Base-by-base conservation (phyloP, 2,797 vertebrate species). In the Salmo trutta region DNA sequence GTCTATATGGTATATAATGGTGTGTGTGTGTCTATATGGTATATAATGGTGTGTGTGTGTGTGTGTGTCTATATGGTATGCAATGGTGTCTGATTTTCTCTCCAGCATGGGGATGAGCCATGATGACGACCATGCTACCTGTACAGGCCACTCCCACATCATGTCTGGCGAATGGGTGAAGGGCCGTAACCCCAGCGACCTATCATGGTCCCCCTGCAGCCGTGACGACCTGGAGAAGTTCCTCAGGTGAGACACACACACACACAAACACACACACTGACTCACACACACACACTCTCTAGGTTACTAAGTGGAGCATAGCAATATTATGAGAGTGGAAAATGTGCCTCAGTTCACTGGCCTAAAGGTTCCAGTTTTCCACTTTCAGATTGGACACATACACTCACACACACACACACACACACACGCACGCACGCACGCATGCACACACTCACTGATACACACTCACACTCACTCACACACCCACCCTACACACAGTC, bases 161-260 rank as follows among this genome's bases (percentile, higher is more conserved):
- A 99, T 99, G 98, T 98, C 98, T 0, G 98, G 98, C 79, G 98
- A 99, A 79, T 99, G 98, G 98, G 96, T 99, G 83, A 99, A 99
- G 84, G 98, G 98, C 74, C 94, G 97, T 66, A 99, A 96, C 85
- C 98, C 97, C 85, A 99, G 97, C 4, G 97, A 99, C 88, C 94
- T 99, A 14, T 96, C 96, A 65, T 99, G 98, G 98, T 99, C 98
- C 21, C 93, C 97, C 64, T 99, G 98, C 90, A 99, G 98, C 85
- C 95, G 95, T 0, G 95, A 96, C 0, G 97, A 99, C 91, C 94
- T 99, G 29, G 96, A 98, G 84, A 97, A 96, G 82, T 99, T 99
- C 90, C 94, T 99, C 80, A 97, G 96, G 98, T 99, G 89, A 21
- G 31, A 15, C 51, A 41, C 31, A 21, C 62, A 24, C 24, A 29